A percentile compares a stretch with the other conserved stretches of the same genome.
phyloP scores from a whole-genome alignment of 2,113 vertebrate species.

The Amazona guildingii region DNA sequence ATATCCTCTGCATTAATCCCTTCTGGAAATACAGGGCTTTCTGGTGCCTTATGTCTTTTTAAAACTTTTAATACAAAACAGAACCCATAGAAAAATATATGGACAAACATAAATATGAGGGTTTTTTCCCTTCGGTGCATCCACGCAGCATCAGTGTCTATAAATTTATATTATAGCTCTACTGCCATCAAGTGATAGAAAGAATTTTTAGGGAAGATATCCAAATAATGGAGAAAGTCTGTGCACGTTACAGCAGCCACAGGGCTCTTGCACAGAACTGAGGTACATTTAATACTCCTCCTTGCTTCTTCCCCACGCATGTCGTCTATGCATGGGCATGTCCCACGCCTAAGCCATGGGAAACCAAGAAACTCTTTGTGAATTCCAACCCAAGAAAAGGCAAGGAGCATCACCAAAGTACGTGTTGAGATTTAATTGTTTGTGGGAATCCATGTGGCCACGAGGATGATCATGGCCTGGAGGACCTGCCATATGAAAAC shows the following conservation, averaged over 20 bases:
- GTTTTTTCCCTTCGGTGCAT: constrained; percentile 44
- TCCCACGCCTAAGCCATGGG: background rate
- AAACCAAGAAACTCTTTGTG: background rate
- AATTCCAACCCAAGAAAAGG: background rate
- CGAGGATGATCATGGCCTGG: too few species aligned
- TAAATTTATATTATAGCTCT: constrained; percentile 78
- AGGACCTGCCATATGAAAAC: too few species aligned
- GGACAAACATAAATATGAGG: constrained; percentile 71
- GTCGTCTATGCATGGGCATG: background rate
- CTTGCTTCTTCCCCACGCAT: background rate
- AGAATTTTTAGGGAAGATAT: constrained; percentile 63
- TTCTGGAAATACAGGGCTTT: constrained; percentile 71
- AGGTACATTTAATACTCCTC: background rate
- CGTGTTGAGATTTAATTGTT: background rate
- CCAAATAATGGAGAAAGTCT: background rate
- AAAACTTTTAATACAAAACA: constrained; percentile 74
- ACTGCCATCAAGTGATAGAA: constrained; percentile 79
- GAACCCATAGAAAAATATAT: constrained; percentile 65
- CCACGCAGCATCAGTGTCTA: constrained; percentile 50
- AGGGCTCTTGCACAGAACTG: background rate
- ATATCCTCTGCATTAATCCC: constrained; percentile 70
- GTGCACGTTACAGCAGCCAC: background rate
- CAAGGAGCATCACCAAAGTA: background rate
- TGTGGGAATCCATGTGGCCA: background rate
- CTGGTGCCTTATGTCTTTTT: constrained; percentile 69